Percentiles rank a stretch among this genome's conserved stretches.
phyloP scores from a whole-genome alignment of 2,888 invertebrate genomes.

The Ophion costatus region DNA sequence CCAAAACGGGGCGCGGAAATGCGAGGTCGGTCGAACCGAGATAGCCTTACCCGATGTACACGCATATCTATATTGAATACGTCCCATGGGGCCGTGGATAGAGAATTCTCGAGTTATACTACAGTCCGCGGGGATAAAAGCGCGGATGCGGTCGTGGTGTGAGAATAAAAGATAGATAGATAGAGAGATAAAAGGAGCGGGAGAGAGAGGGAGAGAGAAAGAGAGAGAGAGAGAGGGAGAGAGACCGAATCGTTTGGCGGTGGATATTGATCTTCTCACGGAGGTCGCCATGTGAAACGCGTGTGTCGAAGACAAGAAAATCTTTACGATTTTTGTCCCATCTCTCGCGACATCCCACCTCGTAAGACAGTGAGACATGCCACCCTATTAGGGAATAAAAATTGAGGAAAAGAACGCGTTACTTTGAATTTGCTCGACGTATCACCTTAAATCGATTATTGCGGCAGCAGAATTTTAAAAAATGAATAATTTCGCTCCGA shows the following conservation, averaged over 20 bases:
- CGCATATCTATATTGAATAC: slow-evolving; percentile 39
- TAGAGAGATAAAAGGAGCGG: background rate
- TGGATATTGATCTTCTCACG: slow-evolving; percentile 66
- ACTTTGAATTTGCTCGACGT: background rate
- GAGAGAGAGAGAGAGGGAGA: slow-evolving; percentile 15
- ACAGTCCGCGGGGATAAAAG: slow-evolving; percentile 32
- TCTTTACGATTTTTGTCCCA: slow-evolving; percentile 53
- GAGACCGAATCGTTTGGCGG: slow-evolving; percentile 60
- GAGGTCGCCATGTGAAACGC: slow-evolving; percentile 57
- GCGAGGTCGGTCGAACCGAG: slow-evolving; percentile 50
- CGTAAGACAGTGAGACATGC: slow-evolving; percentile 10
- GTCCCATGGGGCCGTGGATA: slow-evolving; percentile 42
- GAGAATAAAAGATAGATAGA: slow-evolving; percentile 40
- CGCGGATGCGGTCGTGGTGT: slow-evolving; percentile 19
- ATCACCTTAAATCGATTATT: background rate
- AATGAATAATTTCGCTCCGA: background rate
- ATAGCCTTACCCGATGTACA: slow-evolving; percentile 18
- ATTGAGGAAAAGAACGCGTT: background rate
- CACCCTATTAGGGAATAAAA: slow-evolving; percentile 6
- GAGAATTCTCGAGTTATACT: slow-evolving; percentile 26
- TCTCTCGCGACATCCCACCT: background rate
- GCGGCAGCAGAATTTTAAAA: background rate
- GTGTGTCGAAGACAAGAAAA: slow-evolving; percentile 47
- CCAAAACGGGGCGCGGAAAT: slow-evolving; percentile 53
- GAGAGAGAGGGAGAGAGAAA: too few relatives aligned